Conservation (phyloP, 2,113 vertebrate genomes). For the Dendrocopos noguchii region DNA sequence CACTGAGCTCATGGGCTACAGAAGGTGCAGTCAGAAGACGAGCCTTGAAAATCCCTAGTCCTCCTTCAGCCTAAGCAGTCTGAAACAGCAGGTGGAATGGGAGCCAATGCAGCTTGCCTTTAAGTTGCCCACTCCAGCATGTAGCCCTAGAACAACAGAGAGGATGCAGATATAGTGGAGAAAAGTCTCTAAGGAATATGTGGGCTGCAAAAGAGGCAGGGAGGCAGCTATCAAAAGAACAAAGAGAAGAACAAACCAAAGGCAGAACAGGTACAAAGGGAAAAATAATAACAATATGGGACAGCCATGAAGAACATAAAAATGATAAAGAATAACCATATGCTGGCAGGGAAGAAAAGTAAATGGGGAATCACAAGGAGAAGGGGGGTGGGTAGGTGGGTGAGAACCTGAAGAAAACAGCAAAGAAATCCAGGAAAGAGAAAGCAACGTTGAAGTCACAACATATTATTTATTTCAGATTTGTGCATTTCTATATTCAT, state of each 20-base stretch:
- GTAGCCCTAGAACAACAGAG: accelerated
- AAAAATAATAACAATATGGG: neutral
- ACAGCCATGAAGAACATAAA: neutral
- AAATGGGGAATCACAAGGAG: neutral
- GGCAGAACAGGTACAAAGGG: neutral
- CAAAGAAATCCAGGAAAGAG: neutral
- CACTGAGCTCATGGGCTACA: accelerated
- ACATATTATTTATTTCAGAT: constrained; percentile 46
- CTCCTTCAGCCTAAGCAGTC: neutral
- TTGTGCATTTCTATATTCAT: constrained; percentile 1
- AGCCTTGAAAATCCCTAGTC: neutral
- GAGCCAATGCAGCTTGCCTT: neutral
- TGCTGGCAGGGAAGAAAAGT: neutral
- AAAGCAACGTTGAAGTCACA: neutral
- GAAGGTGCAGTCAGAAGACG: neutral
- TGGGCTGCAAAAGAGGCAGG: accelerated
- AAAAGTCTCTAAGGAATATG: neutral
- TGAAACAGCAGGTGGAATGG: neutral
- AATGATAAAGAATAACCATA: neutral
- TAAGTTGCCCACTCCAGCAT: accelerated
- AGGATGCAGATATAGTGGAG: neutral
- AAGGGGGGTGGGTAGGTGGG: neutral
- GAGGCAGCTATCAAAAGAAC: neutral
- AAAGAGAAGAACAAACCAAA: neutral
- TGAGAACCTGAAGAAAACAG: neutral